Evolutionary conservation across 2,113 vertebrate species (phyloP), one percentile per base, ranked within the genome.

Genomic region (Macrotus californicus): DNA sequence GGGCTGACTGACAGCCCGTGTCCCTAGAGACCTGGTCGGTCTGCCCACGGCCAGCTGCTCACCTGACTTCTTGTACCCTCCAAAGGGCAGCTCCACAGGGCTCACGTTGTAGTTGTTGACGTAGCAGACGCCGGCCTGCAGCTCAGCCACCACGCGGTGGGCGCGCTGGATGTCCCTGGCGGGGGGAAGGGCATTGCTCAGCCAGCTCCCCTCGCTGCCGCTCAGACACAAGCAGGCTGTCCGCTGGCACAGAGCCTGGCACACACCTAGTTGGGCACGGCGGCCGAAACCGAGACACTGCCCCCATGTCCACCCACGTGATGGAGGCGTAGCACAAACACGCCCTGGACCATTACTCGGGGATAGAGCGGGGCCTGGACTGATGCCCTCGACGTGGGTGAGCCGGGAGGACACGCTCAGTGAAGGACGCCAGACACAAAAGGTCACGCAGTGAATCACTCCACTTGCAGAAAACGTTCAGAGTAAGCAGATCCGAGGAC

Each of bases 61-160:
- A 99, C 99, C 99, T 97, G 99, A 99, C 97, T 97, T 99, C 97
- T 99, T 99, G 97, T 99, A 99, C 7, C 99, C 99, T 41, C 99
- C 99, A 0, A 99, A 99, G 1, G 99, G 99, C 94, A 99, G 1
- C 90, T 99, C 99, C 96, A 99, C 93, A 0, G 99, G 99, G 94
- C 95, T 99, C 94, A 98, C 31, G 0, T 99, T 99, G 97, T 99
- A 99, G 98, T 99, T 99, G 98, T 99, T 99, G 80, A 99, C 99
- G 98, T 98, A 99, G 97, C 99, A 99, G 56, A 99, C 99, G 16
- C 99, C 99, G 1, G 99, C 99, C 97, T 99, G 99, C 24, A 99
- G 97, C 77, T 98, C 98, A 21, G 96, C 99, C 10, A 98, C 99
- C 90, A 99, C 98, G 21, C 99, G 98, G 96, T 99, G 99, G 36